Percentiles rank a stretch among this genome's conserved stretches.
Conservation (phyloP, 2,113 vertebrate species). For the Halichoerus grypus region DNA sequence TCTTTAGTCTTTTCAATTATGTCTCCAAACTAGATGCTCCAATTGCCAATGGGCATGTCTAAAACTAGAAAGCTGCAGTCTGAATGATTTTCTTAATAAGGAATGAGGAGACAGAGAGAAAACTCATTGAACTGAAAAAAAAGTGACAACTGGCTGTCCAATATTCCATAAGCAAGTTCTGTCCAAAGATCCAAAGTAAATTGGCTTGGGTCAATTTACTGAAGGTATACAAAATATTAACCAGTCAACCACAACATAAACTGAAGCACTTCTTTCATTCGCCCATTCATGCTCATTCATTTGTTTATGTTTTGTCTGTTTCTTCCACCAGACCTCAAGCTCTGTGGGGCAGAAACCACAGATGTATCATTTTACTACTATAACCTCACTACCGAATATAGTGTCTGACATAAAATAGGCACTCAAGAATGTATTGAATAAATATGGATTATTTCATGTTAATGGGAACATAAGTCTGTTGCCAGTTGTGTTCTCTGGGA, state of each 20-base stretch:
- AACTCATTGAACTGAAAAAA: constrained; percentile 12
- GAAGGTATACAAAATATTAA: background rate
- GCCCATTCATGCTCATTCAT: background rate
- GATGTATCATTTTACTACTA: background rate
- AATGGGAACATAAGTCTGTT: background rate
- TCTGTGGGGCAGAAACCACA: background rate
- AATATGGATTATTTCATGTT: background rate
- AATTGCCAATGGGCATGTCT: background rate
- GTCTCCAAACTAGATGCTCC: background rate
- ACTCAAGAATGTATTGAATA: background rate
- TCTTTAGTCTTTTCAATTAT: constrained; percentile 48
- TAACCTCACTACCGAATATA: background rate
- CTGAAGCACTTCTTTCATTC: background rate
- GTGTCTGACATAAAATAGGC: background rate
- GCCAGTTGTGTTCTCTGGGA: background rate
- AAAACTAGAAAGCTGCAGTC: constrained; percentile 6
- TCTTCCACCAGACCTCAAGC: background rate
- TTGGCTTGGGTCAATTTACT: background rate
- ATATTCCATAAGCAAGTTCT: constrained; percentile 43
- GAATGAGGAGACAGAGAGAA: constrained; percentile 20
- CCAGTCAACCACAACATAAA: background rate
- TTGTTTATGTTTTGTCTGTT: background rate
- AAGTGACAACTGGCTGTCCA: background rate
- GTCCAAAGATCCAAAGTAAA: constrained; percentile 11
- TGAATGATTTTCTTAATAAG: constrained; percentile 48